These are phyloP conservation scores for Myotis myotis DNA, from an alignment of 2,797 vertebrate genomes.

Conservation along the genomic window DNA sequence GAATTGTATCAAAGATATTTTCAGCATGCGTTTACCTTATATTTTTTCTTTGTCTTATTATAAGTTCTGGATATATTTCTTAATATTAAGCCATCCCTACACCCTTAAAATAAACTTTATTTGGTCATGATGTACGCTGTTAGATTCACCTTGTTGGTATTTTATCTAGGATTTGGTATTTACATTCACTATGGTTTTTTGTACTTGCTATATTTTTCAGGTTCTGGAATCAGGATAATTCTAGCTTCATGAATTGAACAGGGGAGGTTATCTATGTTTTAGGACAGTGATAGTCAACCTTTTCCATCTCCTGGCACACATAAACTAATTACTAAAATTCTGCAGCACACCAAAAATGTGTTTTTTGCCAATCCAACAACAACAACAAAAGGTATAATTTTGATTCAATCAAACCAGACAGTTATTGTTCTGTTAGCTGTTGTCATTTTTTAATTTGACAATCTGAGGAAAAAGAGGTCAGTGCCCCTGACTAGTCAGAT, in stretches of 20 bases:
- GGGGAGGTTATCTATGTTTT: not conserved
- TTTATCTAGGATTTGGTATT: not conserved
- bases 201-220: not conserved
- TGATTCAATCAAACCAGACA: not conserved
- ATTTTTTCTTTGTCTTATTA: not conserved
- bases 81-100: not conserved
- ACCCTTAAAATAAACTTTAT: not conserved
- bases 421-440: not conserved
- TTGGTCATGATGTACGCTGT: not conserved
- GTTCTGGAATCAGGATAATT: not conserved
- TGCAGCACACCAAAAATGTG: not conserved
- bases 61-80: constrained; percentile 1
- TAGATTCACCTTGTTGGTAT: not conserved
- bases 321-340: not conserved
- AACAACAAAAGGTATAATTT: not conserved
- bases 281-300: not conserved
- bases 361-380: not conserved
- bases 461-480: not conserved
- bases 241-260: not conserved
- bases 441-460: not conserved
- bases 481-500: not conserved
- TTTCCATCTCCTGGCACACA: not conserved
- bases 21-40: not conserved
- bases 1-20: not conserved
- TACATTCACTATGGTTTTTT: not conserved